These are phyloP conservation scores for Daboia siamensis DNA, from an alignment of 2,113 vertebrate species.

Conservation along the genomic window DNA sequence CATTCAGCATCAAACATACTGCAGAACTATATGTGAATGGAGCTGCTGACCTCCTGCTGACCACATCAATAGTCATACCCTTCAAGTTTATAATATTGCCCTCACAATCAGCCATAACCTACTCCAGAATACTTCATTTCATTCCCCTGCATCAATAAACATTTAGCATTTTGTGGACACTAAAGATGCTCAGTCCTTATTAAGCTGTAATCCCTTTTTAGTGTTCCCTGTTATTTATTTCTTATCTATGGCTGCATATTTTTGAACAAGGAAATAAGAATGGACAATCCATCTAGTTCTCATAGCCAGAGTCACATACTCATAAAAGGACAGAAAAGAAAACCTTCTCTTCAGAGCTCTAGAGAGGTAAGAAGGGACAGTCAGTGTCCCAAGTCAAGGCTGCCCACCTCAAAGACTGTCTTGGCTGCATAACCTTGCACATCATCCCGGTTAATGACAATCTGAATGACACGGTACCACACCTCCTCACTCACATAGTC, in stretches of 20 bases:
- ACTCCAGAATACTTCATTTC: background rate
- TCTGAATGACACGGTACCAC: constrained; percentile 93
- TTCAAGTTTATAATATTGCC: background rate
- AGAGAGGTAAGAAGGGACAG: background rate
- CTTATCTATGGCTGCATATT: background rate
- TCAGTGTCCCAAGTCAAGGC: background rate
- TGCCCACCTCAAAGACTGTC: constrained; percentile 89
- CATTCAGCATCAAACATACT: too few species aligned
- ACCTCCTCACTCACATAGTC: constrained; percentile 94
- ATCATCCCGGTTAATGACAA: constrained; percentile 90
- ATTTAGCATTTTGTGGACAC: background rate
- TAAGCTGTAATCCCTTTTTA: background rate
- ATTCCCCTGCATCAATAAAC: background rate
- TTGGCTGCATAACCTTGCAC: constrained; percentile 92
- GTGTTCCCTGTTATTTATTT: background rate
- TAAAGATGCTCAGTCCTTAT: background rate
- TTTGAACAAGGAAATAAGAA: background rate
- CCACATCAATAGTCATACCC: too few species aligned
- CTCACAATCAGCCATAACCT: background rate
- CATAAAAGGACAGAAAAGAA: background rate
- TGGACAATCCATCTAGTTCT: background rate
- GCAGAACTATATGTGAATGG: too few species aligned
- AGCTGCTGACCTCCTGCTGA: too few species aligned
- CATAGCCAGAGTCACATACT: background rate
- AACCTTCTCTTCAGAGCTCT: background rate